phyloP scores from a whole-genome alignment of 2,113 vertebrate species.

The Festucalex cinctus region DNA sequence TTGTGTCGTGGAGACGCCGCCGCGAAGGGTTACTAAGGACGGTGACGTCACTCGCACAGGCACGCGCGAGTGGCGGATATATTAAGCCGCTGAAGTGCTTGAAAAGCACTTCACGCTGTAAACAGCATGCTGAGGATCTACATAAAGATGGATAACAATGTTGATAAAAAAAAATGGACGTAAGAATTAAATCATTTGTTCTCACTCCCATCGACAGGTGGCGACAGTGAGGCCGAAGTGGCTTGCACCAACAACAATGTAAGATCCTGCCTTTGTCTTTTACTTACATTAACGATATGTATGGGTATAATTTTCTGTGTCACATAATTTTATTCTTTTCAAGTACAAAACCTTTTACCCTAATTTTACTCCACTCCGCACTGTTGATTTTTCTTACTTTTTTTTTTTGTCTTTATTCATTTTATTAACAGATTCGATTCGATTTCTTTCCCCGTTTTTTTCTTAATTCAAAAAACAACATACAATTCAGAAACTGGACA shows the following conservation, averaged over 20 bases:
- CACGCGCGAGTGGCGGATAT: neutral
- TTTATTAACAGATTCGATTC: too few relatives aligned
- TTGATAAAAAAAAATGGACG: neutral
- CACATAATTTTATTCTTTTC: too few relatives aligned
- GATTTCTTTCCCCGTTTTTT: too few relatives aligned
- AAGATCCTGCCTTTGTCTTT: neutral
- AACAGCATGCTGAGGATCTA: neutral
- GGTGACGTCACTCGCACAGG: conserved; percentile 61
- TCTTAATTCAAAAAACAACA: too few relatives aligned
- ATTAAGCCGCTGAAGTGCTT: neutral
- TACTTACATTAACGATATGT: neutral
- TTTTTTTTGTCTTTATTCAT: too few relatives aligned
- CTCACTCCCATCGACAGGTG: neutral
- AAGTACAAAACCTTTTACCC: too few relatives aligned
- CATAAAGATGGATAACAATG: neutral
- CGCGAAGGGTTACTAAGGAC: conserved; percentile 71
- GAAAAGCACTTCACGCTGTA: neutral
- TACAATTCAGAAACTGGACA: too few relatives aligned
- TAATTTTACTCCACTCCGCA: too few relatives aligned
- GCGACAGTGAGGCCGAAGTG: neutral
- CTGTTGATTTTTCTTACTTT: too few relatives aligned
- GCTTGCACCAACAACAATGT: neutral
- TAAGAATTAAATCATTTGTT: neutral
- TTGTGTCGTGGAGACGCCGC: conserved; percentile 73
- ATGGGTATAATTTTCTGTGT: too few relatives aligned